Evolutionary conservation across 2,113 vertebrate genomes (phyloP).

Genomic region (Aspidoscelis tigris): DNA sequence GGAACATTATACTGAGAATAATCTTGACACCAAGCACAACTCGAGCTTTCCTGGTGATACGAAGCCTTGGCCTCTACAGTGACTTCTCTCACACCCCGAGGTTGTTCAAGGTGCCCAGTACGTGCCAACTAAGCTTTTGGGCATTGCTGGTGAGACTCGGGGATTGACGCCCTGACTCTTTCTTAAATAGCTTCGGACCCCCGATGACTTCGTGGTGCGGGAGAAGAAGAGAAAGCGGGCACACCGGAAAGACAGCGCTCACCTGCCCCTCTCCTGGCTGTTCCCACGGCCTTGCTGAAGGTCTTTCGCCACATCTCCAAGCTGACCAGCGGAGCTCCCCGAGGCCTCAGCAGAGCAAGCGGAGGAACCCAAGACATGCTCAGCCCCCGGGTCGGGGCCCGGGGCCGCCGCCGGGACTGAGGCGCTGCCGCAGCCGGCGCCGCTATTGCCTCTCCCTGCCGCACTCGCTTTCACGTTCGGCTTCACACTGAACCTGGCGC

Average conservation of each 20-base stretch:
- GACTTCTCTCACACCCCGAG: not conserved
- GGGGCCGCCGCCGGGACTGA: not conserved
- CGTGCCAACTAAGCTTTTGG: not conserved
- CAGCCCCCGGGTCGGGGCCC: not conserved
- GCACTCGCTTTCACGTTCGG: constrained; percentile 83
- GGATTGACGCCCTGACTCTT: not conserved
- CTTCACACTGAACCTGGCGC: constrained; percentile 87
- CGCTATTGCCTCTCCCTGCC: constrained; percentile 55
- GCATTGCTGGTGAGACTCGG: not conserved
- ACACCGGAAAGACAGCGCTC: not conserved
- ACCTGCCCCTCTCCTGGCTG: constrained; percentile 6
- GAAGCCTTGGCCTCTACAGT: not conserved
- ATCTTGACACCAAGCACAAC: not conserved
- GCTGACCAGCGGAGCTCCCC: not conserved
- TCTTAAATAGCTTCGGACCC: not conserved
- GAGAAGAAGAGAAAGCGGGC: not conserved
- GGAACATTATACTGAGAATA: too few relatives aligned
- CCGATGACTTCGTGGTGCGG: not conserved
- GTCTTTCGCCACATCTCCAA: not conserved
- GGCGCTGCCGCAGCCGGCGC: not conserved
- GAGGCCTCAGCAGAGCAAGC: not conserved
- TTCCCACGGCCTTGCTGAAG: not conserved
- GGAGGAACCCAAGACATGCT: not conserved
- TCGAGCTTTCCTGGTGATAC: not conserved
- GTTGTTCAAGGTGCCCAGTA: not conserved